A percentile compares a stretch with the other conserved stretches of the same genome.
Evolutionary conservation across 2,888 invertebrate species (phyloP).

Genomic region (Cryptocheilus praepositus): DNA sequence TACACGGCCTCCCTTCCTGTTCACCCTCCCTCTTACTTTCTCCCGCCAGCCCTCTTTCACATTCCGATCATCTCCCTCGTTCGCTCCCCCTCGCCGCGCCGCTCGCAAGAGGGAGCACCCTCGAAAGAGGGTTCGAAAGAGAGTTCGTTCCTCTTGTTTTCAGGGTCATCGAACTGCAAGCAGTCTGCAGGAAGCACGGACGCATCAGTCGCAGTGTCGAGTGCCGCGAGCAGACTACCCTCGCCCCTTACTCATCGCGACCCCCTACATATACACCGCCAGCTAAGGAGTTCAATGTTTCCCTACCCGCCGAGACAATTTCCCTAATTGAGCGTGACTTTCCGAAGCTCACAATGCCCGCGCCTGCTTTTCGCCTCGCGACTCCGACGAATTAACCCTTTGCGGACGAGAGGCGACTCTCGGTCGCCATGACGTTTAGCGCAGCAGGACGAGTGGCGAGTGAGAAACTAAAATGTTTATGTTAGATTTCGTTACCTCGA

Average conservation of each 20-base stretch:
- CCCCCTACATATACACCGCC: not conserved
- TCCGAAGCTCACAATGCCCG: too few relatives aligned
- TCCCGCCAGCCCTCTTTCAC: not conserved
- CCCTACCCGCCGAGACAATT: not conserved
- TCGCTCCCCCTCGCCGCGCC: not conserved
- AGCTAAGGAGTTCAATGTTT: not conserved
- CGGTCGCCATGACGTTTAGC: too few relatives aligned
- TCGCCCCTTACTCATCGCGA: not conserved
- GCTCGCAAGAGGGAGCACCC: conserved; percentile 8
- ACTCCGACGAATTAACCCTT: too few relatives aligned
- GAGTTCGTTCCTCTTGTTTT: conserved; percentile 19
- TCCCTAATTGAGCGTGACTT: not conserved
- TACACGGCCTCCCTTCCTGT: conserved; percentile 3
- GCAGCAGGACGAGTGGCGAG: too few relatives aligned
- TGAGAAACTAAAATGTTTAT: too few relatives aligned
- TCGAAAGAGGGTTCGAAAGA: conserved; percentile 14
- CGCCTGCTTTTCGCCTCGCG: too few relatives aligned
- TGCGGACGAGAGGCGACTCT: too few relatives aligned
- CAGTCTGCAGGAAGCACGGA: conserved; percentile 10
- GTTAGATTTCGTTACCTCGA: too few relatives aligned
- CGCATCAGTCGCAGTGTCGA: not conserved
- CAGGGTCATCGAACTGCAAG: conserved; percentile 16
- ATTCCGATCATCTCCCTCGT: not conserved
- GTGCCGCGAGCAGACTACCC: not conserved
- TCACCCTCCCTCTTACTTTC: not conserved